Evolutionary conservation across 2,888 invertebrate genomes (phyloP).

Genomic region (Apotomis capreana): DNA sequence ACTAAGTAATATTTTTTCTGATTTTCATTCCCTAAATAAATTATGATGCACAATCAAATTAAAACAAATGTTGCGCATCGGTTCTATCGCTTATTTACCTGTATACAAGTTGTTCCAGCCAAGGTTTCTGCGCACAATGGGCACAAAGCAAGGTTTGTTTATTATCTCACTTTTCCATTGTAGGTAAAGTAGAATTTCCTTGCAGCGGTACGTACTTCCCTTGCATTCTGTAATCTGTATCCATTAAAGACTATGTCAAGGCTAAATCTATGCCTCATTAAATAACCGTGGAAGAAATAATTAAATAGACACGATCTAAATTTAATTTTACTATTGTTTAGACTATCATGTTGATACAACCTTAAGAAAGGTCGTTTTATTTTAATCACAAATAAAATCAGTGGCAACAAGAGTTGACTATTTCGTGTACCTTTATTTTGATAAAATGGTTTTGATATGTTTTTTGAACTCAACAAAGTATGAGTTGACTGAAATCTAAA

Average conservation of each 20-base stretch:
- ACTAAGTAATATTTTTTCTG: no score
- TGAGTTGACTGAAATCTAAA: slow-evolving; percentile 1
- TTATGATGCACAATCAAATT: neutral
- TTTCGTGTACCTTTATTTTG: no score
- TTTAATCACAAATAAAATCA: neutral
- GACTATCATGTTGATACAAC: slow-evolving; percentile 1
- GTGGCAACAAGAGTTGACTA: neutral
- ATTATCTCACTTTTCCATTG: slow-evolving; percentile 58
- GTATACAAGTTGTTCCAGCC: slow-evolving; percentile 38
- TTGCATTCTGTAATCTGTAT: slow-evolving; percentile 56
- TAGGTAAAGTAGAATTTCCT: slow-evolving; percentile 60
- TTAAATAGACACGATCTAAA: slow-evolving; percentile 65
- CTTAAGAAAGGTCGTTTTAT: slow-evolving; percentile 13
- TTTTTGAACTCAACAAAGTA: no score
- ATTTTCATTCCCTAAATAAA: no score
- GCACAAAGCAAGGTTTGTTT: slow-evolving; percentile 48
- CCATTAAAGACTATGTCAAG: slow-evolving; percentile 66
- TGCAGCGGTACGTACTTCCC: slow-evolving; percentile 57
- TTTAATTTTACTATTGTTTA: slow-evolving; percentile 68
- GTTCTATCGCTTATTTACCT: slow-evolving; percentile 42
- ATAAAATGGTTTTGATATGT: no score
- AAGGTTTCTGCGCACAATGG: slow-evolving; percentile 39
- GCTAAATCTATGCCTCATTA: slow-evolving; percentile 57
- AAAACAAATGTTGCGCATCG: slow-evolving; percentile 13
- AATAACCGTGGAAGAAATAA: slow-evolving; percentile 65